These are phyloP conservation scores for Octodon degus DNA, from an alignment of 2,113 vertebrate species.

Conservation along the genomic window DNA sequence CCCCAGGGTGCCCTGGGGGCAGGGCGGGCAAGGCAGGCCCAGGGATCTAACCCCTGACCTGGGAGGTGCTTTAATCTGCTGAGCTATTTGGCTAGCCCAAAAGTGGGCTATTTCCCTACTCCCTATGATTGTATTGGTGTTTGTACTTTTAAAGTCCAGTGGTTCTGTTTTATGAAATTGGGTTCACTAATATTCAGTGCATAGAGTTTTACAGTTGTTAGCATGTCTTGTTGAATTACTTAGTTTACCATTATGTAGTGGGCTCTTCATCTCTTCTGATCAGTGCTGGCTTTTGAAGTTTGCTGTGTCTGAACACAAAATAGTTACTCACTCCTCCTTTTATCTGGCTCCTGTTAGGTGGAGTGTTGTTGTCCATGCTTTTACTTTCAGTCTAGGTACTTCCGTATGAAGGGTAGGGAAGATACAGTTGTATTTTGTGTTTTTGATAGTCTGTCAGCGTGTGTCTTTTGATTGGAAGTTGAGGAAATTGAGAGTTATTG, in stretches of 20 bases:
- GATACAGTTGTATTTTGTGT: neutral
- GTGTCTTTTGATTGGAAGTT: neutral
- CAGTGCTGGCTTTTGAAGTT: neutral
- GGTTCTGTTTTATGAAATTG: too few relatives aligned
- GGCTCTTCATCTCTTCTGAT: neutral
- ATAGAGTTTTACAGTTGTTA: too few relatives aligned
- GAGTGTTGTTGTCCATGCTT: neutral
- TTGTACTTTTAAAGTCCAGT: too few relatives aligned
- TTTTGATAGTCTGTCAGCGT: neutral
- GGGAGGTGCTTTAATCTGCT: too few relatives aligned
- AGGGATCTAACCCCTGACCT: too few relatives aligned
- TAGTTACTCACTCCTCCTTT: neutral
- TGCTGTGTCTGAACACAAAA: neutral
- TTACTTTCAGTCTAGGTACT: neutral
- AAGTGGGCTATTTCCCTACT: neutral
- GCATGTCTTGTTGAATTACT: too few relatives aligned
- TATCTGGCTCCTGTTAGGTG: neutral
- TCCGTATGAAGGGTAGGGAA: neutral
- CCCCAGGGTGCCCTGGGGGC: too few relatives aligned
- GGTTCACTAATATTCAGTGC: too few relatives aligned
- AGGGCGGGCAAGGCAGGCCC: too few relatives aligned
- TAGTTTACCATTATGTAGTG: neutral
- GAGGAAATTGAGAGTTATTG: neutral
- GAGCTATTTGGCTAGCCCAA: too few relatives aligned
- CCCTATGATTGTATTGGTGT: too few relatives aligned